Base-by-base conservation (phyloP, 2,113 vertebrate genomes). In the Symphodus melops region DNA sequence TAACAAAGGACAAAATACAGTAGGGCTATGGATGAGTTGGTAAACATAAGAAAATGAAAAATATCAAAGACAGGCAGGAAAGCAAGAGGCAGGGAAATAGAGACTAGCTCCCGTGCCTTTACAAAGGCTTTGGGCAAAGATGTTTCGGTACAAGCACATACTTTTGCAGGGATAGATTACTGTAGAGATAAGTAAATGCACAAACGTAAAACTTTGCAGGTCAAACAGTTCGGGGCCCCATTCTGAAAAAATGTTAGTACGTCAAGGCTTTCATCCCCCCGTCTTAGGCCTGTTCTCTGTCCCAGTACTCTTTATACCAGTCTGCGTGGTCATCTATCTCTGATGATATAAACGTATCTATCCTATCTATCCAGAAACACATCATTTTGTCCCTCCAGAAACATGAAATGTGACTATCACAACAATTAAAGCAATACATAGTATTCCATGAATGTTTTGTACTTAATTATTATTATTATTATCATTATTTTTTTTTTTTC, bases 21-120 rank as follows among this genome's bases (percentile, higher is more conserved):
- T 8, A 57, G 64, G 25, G 2, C 5, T 60, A 1, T 44, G 6
- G 14, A 70, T 20, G 17, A 9, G 8, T 55, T 36, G 28, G 41
- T 14, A 6, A 68, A 57, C 7, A 65, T 9, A 3, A 33, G 20
- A 16, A 14, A n/a, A 49, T 49, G 1, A 49, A n/a, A 49, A 0
- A 49, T 49, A 20, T 51, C 19, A 51, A 1, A n/a, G 48, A n/a
- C 48, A n/a, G 48, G 5, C 42, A 21, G 33, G 58, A 52, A 21
- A 44, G 79, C 19, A 51, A 51, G 48, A 51, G 59, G 74, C 23
- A 64, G 75, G 25, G 25, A 68, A 58, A 75, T 63, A 51, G 73
- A 88, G 72, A 71, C 81, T 68, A 69, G 44, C 78, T 83, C 60
- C 65, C 46, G 56, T 53, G 53, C 77, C 41, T 73, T 85, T 80